Evolutionary conservation across 2,113 vertebrate genomes (phyloP).

Genomic region (Pimephales promelas): DNA sequence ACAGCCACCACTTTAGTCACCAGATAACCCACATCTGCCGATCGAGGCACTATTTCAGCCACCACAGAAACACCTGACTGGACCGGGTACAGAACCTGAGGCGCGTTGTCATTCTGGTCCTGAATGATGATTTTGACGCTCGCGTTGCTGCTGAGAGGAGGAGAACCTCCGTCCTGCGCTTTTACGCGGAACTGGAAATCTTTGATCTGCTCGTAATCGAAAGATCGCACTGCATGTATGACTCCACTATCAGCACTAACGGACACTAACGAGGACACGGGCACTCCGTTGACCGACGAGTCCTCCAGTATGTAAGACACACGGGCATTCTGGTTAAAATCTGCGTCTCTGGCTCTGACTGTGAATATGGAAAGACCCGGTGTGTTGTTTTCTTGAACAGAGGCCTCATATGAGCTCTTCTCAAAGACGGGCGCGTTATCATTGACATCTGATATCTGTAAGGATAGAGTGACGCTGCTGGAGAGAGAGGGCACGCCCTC

Average conservation of each 20-base stretch:
- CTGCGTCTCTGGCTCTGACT: constrained; percentile 53
- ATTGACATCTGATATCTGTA: constrained; percentile 68
- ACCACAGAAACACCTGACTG: no score
- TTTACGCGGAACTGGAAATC: constrained; percentile 63
- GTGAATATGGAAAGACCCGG: constrained; percentile 50
- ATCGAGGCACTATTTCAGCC: no score
- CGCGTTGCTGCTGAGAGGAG: constrained; percentile 62
- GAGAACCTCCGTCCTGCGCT: constrained; percentile 71
- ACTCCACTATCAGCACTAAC: constrained; percentile 51
- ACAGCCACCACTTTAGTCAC: no score
- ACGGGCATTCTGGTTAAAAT: constrained; percentile 46
- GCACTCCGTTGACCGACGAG: constrained; percentile 19
- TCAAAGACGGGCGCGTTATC: constrained; percentile 66
- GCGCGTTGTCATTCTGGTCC: no score
- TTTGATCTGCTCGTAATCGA: constrained; percentile 69
- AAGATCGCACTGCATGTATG: constrained; percentile 45
- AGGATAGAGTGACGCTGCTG: constrained; percentile 51
- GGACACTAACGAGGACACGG: constrained; percentile 51
- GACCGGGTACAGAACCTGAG: no score
- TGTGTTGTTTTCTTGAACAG: constrained; percentile 48
- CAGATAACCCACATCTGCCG: no score
- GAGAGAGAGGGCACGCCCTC: constrained; percentile 65
- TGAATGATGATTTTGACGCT: constrained; percentile 48
- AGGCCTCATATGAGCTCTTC: constrained; percentile 28
- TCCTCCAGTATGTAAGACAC: constrained; percentile 49